phyloP scores from a whole-genome alignment of 1,140 invertebrate species.

The Zophobas morio region DNA sequence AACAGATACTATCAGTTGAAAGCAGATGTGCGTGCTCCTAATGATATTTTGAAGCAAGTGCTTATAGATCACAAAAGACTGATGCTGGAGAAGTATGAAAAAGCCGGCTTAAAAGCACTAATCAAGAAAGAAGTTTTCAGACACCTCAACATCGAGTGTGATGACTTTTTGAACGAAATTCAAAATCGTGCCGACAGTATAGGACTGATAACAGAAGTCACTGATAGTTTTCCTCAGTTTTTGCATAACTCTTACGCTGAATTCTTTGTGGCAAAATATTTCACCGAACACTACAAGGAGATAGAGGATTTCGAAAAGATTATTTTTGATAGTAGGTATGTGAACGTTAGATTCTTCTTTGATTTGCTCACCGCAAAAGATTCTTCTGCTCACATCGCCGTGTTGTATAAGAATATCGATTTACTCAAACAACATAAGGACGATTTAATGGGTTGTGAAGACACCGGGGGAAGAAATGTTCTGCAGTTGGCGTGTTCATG shows the following conservation, averaged over 20 bases:
- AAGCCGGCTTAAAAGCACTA: neutral
- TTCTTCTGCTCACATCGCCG: neutral
- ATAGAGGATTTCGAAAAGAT: neutral
- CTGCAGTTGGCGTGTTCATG: conserved; percentile 14
- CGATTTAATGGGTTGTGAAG: neutral
- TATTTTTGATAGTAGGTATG: conserved; percentile 1
- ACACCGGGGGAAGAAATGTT: neutral
- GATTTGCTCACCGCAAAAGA: conserved; percentile 1
- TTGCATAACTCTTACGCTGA: conserved; percentile 30
- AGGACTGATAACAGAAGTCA: conserved; percentile 16
- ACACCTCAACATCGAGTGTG: neutral
- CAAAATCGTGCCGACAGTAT: neutral
- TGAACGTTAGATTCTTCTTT: conserved; percentile 26
- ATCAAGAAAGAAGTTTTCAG: neutral
- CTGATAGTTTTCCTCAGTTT: conserved; percentile 19
- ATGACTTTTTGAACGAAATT: neutral
- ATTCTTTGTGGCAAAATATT: conserved; percentile 25
- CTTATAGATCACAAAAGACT: neutral
- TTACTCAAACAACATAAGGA: neutral
- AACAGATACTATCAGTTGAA: too few relatives aligned
- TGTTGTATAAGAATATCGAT: conserved; percentile 17
- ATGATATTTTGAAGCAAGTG: too few relatives aligned
- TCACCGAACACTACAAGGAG: conserved; percentile 4
- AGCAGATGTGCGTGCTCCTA: too few relatives aligned
- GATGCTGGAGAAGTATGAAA: conserved; percentile 7